Conservation (phyloP, 92 coral and sea anemone species). For the Porites rus region DNA sequence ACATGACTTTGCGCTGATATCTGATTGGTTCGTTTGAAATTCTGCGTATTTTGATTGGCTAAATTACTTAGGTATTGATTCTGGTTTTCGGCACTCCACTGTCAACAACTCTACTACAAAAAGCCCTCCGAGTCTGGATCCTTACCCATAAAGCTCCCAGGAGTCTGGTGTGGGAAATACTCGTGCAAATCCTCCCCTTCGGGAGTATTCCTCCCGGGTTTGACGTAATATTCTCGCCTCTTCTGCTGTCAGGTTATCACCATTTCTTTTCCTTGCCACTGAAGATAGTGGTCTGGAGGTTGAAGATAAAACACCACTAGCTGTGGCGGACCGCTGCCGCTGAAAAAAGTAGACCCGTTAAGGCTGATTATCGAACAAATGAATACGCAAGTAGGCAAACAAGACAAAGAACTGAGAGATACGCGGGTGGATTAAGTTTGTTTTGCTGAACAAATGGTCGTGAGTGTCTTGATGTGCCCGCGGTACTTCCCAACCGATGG, state of each 20-base stretch:
- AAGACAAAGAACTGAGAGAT: too few species aligned
- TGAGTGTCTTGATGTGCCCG: too few species aligned
- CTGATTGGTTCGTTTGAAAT: too few species aligned
- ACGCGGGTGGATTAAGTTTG: too few species aligned
- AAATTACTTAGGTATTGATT: too few species aligned
- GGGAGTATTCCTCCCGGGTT: conserved; percentile 82
- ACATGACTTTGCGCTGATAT: too few species aligned
- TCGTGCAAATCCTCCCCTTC: conserved; percentile 93
- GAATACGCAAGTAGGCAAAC: too few species aligned
- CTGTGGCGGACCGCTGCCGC: conserved; percentile 94
- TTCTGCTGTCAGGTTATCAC: conserved; percentile 76
- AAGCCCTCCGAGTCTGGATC: too few species aligned
- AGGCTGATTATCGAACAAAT: not conserved
- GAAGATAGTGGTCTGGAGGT: conserved; percentile 51
- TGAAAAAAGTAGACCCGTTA: not conserved
- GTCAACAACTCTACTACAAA: not conserved
- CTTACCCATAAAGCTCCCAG: conserved; percentile 95
- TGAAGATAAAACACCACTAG: conserved; percentile 65
- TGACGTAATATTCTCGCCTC: conserved; percentile 86
- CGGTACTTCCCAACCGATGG: too few species aligned
- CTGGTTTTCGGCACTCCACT: too few species aligned
- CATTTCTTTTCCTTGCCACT: conserved; percentile 23
- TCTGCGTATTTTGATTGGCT: too few species aligned
- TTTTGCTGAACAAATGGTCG: too few species aligned
- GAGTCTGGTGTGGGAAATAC: conserved; percentile 96